phyloP scores from a whole-genome alignment of 2,113 vertebrate genomes.

The Falcunculus frontatus region DNA sequence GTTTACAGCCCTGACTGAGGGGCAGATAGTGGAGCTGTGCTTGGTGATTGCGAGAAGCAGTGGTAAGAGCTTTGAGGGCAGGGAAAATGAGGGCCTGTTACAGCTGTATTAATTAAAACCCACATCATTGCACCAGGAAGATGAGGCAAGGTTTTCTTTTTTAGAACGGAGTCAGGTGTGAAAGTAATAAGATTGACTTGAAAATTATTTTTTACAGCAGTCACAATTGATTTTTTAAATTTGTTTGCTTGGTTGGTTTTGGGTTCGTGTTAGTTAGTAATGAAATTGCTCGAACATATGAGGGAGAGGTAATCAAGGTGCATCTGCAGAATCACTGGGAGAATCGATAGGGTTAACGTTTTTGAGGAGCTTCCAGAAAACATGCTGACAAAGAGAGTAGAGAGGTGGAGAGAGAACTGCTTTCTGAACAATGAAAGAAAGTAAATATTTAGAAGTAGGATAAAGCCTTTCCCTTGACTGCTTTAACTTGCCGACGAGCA shows the following conservation, averaged over 20 bases:
- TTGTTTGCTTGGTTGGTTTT: background rate
- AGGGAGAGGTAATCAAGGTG: background rate
- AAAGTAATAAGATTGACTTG: background rate
- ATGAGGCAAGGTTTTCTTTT: background rate
- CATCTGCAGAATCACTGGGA: background rate
- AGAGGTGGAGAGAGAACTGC: background rate
- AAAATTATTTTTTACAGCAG: background rate
- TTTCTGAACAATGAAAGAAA: slow-evolving; percentile 25
- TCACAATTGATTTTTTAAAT: background rate
- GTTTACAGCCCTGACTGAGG: background rate
- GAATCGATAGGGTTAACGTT: background rate
- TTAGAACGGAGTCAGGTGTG: background rate
- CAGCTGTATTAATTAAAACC: background rate
- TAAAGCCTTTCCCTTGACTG: slow-evolving; percentile 24
- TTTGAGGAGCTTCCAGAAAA: slow-evolving; percentile 17
- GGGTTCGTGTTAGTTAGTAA: background rate
- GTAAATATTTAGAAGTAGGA: slow-evolving; percentile 35
- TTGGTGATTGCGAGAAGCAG: background rate
- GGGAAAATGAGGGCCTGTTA: background rate
- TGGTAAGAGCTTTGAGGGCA: background rate
- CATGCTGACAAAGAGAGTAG: background rate
- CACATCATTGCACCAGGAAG: background rate
- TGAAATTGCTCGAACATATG: background rate
- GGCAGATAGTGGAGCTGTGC: background rate
- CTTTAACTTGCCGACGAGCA: slow-evolving; percentile 34